A percentile compares a stretch with the other conserved stretches of the same genome.
phyloP scores from a whole-genome alignment of 2,113 vertebrate species.

The Ondatra zibethicus region DNA sequence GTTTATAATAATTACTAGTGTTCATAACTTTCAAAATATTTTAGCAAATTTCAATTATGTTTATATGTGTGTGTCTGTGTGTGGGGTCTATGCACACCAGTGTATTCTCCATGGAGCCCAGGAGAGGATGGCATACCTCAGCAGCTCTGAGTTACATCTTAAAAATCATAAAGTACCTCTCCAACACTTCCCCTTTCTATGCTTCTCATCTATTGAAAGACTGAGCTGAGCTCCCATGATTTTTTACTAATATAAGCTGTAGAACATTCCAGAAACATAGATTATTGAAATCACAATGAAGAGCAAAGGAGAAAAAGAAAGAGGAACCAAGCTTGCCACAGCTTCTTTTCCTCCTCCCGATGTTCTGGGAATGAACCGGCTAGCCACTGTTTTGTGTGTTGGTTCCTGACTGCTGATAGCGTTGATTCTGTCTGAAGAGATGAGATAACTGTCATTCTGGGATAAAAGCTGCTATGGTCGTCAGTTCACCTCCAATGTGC shows the following conservation, averaged over 20 bases:
- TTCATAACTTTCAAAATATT: conserved; percentile 20
- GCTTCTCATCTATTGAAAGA: background rate
- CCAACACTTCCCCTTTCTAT: background rate
- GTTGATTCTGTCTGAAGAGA: conserved; percentile 44
- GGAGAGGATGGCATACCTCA: background rate
- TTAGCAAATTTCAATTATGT: background rate
- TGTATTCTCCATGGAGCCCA: background rate
- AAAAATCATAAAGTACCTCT: conserved; percentile 31
- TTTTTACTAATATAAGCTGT: background rate
- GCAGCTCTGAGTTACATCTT: background rate
- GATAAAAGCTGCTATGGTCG: background rate
- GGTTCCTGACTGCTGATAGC: background rate
- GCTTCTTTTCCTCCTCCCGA: background rate
- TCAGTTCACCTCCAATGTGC: background rate
- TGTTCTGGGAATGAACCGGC: background rate
- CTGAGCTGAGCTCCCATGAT: background rate
- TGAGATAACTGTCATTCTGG: background rate
- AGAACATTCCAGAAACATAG: background rate
- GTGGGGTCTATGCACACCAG: background rate
- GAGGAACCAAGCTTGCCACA: background rate
- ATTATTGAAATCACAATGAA: background rate
- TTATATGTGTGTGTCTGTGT: background rate
- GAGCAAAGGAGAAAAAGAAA: background rate
- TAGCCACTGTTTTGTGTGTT: background rate
- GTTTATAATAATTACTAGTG: background rate